phyloP scores from a whole-genome alignment of 2,888 invertebrate species.

The Octonoba sinensis region DNA sequence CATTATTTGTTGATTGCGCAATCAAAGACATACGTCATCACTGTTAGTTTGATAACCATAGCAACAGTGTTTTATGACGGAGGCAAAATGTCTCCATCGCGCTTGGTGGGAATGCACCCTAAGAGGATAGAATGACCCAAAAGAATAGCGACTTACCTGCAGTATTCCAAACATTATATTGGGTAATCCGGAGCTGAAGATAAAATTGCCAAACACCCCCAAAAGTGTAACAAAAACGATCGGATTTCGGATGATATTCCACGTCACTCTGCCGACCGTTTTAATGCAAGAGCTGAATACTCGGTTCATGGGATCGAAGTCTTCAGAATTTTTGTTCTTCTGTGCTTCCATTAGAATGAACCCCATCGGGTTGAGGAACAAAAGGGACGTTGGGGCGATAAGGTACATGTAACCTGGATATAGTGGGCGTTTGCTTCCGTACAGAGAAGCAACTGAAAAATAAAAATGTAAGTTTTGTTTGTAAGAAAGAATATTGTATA shows the following conservation, averaged over 20 bases:
- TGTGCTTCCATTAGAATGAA: slow-evolving; percentile 87
- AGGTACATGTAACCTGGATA: slow-evolving; percentile 91
- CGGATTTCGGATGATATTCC: slow-evolving; percentile 87
- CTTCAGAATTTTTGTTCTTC: slow-evolving; percentile 71
- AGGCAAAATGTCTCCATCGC: too few species aligned
- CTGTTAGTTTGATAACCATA: too few species aligned
- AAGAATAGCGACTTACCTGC: slow-evolving; percentile 74
- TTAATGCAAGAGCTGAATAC: slow-evolving; percentile 9
- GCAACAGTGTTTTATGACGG: too few species aligned
- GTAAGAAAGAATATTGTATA: too few species aligned
- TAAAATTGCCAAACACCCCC: slow-evolving; percentile 86
- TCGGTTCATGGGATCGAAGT: slow-evolving; percentile 15
- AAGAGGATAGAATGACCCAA: too few species aligned
- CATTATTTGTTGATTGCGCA: too few species aligned
- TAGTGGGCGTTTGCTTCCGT: slow-evolving; percentile 86
- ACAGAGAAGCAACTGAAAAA: slow-evolving; percentile 84
- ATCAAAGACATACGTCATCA: too few species aligned
- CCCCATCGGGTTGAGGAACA: slow-evolving; percentile 91
- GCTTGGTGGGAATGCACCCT: too few species aligned
- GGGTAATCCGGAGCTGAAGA: slow-evolving; percentile 84
- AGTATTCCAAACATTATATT: slow-evolving; percentile 81
- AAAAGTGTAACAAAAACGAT: slow-evolving; percentile 91
- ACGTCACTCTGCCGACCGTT: slow-evolving; percentile 68
- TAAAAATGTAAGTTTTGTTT: neutral
- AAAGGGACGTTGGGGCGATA: slow-evolving; percentile 92